Evolutionary conservation across 2,113 vertebrate species (phyloP).

Genomic region (Nymphicus hollandicus): DNA sequence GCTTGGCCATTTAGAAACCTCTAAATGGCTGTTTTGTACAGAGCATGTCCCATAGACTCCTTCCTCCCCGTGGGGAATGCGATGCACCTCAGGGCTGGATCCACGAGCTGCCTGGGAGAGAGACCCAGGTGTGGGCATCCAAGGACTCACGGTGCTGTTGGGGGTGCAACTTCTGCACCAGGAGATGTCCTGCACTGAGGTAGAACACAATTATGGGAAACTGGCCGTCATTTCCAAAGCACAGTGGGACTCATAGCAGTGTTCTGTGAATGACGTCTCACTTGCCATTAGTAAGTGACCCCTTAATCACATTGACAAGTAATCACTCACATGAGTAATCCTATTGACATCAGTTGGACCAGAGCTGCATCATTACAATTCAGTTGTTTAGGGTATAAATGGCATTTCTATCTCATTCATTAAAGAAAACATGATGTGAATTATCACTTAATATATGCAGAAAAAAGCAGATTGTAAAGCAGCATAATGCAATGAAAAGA

Average conservation of each 20-base stretch:
- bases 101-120: too few species aligned
- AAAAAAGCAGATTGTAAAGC: not conserved
- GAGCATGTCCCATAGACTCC: fast-evolving
- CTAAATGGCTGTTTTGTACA: not conserved
- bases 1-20: not conserved
- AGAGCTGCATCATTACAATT: not conserved
- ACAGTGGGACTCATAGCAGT: not conserved
- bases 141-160: not conserved
- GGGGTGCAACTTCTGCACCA: fast-evolving
- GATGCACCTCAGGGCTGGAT: not conserved
- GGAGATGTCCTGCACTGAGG: fast-evolving
- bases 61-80: fast-evolving
- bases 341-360: not conserved
- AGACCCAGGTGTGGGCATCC: fast-evolving
- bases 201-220: too few species aligned
- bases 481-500: not conserved
- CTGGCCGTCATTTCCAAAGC: not conserved
- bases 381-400: slow-evolving; percentile 3
- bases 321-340: not conserved
- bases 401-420: not conserved
- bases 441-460: not conserved
- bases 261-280: not conserved
- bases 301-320: not conserved
- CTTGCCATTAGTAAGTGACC: not conserved
- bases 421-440: not conserved